These are phyloP conservation scores for Gymnocypris eckloni DNA, from an alignment of 2,797 vertebrate genomes.

Conservation along the genomic window DNA sequence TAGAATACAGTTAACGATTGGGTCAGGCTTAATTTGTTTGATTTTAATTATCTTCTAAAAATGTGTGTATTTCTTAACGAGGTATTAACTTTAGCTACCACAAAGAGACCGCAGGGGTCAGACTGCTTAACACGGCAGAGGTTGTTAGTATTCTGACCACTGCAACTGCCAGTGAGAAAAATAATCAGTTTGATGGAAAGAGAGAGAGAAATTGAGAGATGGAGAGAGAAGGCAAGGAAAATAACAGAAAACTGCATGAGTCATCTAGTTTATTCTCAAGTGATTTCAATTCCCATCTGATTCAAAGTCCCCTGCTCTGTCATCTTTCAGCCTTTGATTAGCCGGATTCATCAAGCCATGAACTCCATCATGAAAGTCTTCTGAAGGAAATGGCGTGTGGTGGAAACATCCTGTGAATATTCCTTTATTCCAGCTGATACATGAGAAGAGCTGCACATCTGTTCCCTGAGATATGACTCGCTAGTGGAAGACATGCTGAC, in stretches of 20 bases:
- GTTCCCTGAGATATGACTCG: not conserved
- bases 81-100: not conserved
- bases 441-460: not conserved
- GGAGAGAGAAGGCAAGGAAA: not conserved
- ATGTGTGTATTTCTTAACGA: not conserved
- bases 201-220: constrained; percentile 24
- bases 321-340: constrained; percentile 12
- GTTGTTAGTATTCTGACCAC: constrained; percentile 45
- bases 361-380: not conserved
- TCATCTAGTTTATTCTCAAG: constrained; percentile 19
- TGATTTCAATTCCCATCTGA: constrained; percentile 11
- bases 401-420: not conserved
- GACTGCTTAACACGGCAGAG: constrained; percentile 2
- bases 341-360: not conserved
- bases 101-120: constrained; percentile 20
- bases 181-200: not conserved
- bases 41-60: not conserved
- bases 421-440: not conserved
- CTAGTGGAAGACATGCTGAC: not conserved
- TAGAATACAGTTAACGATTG: not conserved
- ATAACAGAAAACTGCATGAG: constrained; percentile 16
- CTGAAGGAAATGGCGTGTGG: not conserved
- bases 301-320: constrained; percentile 13
- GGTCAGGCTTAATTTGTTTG: not conserved
- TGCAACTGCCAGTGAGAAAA: constrained; percentile 7